Evolutionary conservation across 2,888 invertebrate species (phyloP).

Genomic region (Sceliomorpha sp.): DNA sequence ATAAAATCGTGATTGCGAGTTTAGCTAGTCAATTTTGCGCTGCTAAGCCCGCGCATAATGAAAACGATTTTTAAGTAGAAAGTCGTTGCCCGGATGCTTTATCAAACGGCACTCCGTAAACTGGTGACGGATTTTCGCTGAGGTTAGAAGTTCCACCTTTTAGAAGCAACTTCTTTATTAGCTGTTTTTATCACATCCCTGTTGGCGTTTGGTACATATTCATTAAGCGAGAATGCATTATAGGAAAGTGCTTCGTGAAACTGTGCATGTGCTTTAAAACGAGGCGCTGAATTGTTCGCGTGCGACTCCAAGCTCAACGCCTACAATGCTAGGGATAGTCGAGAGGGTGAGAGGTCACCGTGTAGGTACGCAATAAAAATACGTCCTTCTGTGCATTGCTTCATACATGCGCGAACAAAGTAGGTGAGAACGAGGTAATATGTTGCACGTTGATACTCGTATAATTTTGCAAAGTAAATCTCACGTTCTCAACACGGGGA

Average conservation of each 20-base stretch:
- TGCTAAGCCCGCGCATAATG: conserved; percentile 8
- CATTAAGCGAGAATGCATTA: conserved; percentile 33
- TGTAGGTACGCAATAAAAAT: too few relatives aligned
- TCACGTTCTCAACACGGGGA: too few relatives aligned
- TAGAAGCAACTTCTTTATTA: conserved; percentile 19
- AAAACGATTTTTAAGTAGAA: conserved; percentile 13
- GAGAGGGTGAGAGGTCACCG: conserved; percentile 17
- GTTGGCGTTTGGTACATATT: conserved; percentile 27
- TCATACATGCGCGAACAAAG: too few relatives aligned
- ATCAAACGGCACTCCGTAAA: too few relatives aligned
- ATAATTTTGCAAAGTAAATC: too few relatives aligned
- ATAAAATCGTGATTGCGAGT: conserved; percentile 12
- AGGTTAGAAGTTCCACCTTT: background rate
- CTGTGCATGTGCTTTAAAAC: conserved; percentile 22
- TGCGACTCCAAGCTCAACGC: conserved; percentile 36
- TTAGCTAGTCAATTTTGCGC: conserved; percentile 1
- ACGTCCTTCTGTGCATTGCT: too few relatives aligned
- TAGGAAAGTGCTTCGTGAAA: conserved; percentile 20
- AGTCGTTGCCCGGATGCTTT: conserved; percentile 15
- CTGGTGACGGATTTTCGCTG: conserved; percentile 1
- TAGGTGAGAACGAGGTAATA: too few relatives aligned
- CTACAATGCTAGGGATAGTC: conserved; percentile 23
- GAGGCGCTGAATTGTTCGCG: conserved; percentile 29
- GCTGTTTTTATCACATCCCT: conserved; percentile 23
- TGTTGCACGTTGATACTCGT: too few relatives aligned